Evolutionary conservation across 1,140 invertebrate species (phyloP).

Genomic region (Zophobas morio): DNA sequence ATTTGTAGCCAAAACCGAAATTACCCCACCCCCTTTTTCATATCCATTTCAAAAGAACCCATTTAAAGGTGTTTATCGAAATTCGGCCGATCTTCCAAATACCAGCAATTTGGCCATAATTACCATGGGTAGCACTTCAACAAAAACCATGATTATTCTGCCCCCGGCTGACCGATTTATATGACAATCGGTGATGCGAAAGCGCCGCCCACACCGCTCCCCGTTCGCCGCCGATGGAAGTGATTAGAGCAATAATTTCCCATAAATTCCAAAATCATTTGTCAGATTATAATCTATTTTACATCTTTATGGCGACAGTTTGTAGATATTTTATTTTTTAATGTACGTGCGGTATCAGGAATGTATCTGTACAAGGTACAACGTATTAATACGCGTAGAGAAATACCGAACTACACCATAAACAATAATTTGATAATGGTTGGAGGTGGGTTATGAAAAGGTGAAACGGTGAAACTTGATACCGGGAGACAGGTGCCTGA

Average conservation of each 20-base stretch:
- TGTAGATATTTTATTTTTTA: conserved; percentile 19
- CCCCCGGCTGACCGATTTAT: background rate
- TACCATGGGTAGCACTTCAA: background rate
- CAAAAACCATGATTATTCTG: background rate
- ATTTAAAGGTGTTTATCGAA: background rate
- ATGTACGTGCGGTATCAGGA: background rate
- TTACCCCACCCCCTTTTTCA: too few species aligned
- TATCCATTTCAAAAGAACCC: background rate
- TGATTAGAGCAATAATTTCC: conserved; percentile 23
- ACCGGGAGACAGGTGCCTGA: conserved; percentile 4
- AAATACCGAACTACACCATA: conserved; percentile 12
- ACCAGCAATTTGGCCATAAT: background rate
- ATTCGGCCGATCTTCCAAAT: background rate
- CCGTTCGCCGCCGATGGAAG: background rate
- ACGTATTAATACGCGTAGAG: conserved; percentile 4
- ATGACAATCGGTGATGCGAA: background rate
- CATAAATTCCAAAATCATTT: conserved; percentile 37
- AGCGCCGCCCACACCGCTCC: background rate
- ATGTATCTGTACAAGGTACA: background rate
- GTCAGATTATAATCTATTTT: conserved; percentile 35
- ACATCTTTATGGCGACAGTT: conserved; percentile 16
- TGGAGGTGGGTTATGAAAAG: background rate
- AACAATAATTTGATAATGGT: conserved; percentile 29
- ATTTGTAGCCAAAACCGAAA: too few species aligned
- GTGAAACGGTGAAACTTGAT: conserved; percentile 15